Conservation (phyloP, 2,888 invertebrate species). For the Microplitis deprimator region DNA sequence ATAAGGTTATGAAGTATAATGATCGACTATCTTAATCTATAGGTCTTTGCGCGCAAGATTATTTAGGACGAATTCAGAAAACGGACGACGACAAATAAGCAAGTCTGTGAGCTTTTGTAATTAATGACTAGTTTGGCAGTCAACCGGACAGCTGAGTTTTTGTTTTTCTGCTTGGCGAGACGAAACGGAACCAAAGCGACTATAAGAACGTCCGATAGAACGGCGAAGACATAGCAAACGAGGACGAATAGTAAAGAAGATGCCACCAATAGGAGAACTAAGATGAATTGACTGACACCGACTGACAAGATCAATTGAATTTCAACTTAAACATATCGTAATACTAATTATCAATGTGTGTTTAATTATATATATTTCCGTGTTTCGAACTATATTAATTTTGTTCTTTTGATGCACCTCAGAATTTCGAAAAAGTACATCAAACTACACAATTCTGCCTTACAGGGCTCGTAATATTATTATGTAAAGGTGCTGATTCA, state of each 20-base stretch:
- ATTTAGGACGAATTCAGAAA: constrained; percentile 34
- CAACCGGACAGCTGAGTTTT: constrained; percentile 69
- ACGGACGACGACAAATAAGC: constrained; percentile 60
- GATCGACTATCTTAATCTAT: too few relatives aligned
- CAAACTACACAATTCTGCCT: too few relatives aligned
- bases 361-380: background rate
- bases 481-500: too few relatives aligned
- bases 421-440: background rate
- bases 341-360: constrained; percentile 2
- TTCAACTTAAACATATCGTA: constrained; percentile 70
- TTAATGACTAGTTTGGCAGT: constrained; percentile 70
- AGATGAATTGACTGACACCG: constrained; percentile 73
- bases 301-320: constrained; percentile 76
- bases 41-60: background rate
- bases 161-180: constrained; percentile 56
- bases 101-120: constrained; percentile 62
- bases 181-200: constrained; percentile 44
- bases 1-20: too few relatives aligned
- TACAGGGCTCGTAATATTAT: too few relatives aligned
- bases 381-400: background rate
- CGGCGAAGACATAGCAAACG: constrained; percentile 60
- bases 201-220: constrained; percentile 53
- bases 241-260: constrained; percentile 56
- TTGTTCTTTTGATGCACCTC: background rate
- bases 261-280: constrained; percentile 69